Evolutionary conservation across 2,888 invertebrate genomes (phyloP), one percentile per base, ranked within the genome.

Genomic region (Eurois occulta): DNA sequence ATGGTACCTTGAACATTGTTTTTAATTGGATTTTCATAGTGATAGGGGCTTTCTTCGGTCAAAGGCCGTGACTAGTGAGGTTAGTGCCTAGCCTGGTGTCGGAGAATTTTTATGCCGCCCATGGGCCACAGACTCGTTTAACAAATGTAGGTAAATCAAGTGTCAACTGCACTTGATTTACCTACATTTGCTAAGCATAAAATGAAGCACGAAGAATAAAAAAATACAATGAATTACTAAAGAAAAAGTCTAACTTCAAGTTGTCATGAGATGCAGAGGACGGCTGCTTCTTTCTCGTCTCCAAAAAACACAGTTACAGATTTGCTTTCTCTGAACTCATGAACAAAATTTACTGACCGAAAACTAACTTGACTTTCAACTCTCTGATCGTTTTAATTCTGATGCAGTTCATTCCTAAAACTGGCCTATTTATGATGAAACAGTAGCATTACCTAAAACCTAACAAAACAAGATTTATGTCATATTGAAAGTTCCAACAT

Each of bases 1-100:
- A n/a, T 60, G 48, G 71, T 77, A 32, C 21, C 18, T 60, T 35
- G 13, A 43, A 60, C 41, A 41, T 60, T 72, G 48, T 18, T 46
- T 80, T 38, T 77, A n/a, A 16, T 8, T 55, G 28, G 32, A 38
- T 72, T 62, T 62, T 0, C 18, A 55, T 64, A 41, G 21, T 69
- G 38, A 72, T 28, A 18, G n/a, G 13, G 18, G n/a, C 13, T 41
- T 48, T 66, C 38, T 77, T 35, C 4, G 6, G 11, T 52, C 38
- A 18, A 24, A 60, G 43, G 24, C 32, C 60, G 32, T 62, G 32
- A 62, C 21, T 74, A n/a, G 18, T 11, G 48, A n/a, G 16, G 41
- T 64, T 41, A 8, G 8, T 38, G 38, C 1, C 1, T 38, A 38
- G 10, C 38, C 38, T 38, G 38, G 38, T 38, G 38, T 38, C 38